A percentile compares a stretch with the other conserved stretches of the same genome.
These are phyloP conservation scores for Drosophila cracens DNA, from an alignment of 2,888 invertebrate genomes.

Conservation along the genomic window DNA sequence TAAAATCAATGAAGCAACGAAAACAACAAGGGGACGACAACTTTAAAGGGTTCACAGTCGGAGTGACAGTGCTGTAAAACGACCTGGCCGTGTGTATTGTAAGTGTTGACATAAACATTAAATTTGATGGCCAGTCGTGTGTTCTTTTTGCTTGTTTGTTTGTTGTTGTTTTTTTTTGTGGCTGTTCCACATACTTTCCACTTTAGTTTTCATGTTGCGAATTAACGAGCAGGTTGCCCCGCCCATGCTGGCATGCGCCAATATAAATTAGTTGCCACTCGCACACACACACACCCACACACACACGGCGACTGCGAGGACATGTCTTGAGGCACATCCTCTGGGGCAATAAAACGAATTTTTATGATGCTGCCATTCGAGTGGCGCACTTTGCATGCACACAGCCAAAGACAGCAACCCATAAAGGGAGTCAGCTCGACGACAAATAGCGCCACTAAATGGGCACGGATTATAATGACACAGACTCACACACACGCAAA, in stretches of 20 bases:
- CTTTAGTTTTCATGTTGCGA: slow-evolving; percentile 78
- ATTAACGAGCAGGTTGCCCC: slow-evolving; percentile 72
- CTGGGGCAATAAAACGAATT: slow-evolving; percentile 78
- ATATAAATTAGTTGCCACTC: slow-evolving; percentile 62
- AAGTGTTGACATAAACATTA: slow-evolving; percentile 80
- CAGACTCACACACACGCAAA: slow-evolving; percentile 24
- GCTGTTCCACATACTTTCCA: slow-evolving; percentile 62
- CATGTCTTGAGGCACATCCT: slow-evolving; percentile 71
- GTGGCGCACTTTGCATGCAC: slow-evolving; percentile 75
- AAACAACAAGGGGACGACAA: slow-evolving; percentile 34
- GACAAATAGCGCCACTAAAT: slow-evolving; percentile 78
- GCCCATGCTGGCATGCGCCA: slow-evolving; percentile 43
- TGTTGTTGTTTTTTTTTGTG: slow-evolving; percentile 17
- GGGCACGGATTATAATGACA: slow-evolving; percentile 79
- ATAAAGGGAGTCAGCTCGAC: slow-evolving; percentile 75
- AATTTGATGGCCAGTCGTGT: slow-evolving; percentile 69
- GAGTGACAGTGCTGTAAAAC: slow-evolving; percentile 64
- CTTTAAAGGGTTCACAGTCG: slow-evolving; percentile 71
- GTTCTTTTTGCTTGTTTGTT: slow-evolving; percentile 16
- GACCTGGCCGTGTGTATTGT: slow-evolving; percentile 63
- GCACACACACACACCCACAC: slow-evolving; percentile 25
- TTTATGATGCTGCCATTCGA: slow-evolving; percentile 72
- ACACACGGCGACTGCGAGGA: slow-evolving; percentile 36
- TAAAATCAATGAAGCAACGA: slow-evolving; percentile 74
- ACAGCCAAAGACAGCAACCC: slow-evolving; percentile 48